phyloP scores from a whole-genome alignment of 2,888 invertebrate genomes.

The Prostheceraeus crozeri region DNA sequence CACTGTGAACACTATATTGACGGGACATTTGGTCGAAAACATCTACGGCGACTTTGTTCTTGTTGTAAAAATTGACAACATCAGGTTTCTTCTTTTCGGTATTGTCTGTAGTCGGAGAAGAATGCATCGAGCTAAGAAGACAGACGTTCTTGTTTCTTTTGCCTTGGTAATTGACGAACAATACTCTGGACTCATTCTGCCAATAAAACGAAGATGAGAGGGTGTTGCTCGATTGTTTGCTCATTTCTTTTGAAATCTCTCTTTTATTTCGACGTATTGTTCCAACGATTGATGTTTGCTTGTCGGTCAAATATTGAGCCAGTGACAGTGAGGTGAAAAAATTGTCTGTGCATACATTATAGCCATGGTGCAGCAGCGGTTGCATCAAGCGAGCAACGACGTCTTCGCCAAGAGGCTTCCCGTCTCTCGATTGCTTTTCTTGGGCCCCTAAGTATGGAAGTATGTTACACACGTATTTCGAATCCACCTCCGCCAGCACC shows the following conservation, averaged over 20 bases:
- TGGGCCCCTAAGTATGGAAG: conserved; percentile 1
- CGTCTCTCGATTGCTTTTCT: not conserved
- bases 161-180: conserved; percentile 10
- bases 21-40: conserved; percentile 24
- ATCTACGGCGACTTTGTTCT: conserved; percentile 18
- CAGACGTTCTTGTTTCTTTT: conserved; percentile 11
- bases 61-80: conserved; percentile 22
- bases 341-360: conserved; percentile 12
- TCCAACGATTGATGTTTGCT: conserved; percentile 21
- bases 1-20: conserved; percentile 6
- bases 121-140: conserved; percentile 10
- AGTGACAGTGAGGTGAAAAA: conserved; percentile 19
- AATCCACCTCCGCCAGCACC: conserved; percentile 5
- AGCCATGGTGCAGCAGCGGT: conserved; percentile 16
- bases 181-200: conserved; percentile 2
- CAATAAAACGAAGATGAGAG: too few species aligned
- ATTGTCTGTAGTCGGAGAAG: conserved; percentile 9
- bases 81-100: conserved; percentile 2
- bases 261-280: conserved; percentile 15
- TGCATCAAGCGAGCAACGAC: conserved; percentile 13
- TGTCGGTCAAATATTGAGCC: conserved; percentile 13
- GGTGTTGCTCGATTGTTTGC: not conserved
- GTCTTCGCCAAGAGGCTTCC: conserved; percentile 12
- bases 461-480: conserved; percentile 9
- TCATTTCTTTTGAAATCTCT: conserved; percentile 18